Base-by-base conservation (phyloP, 2,113 vertebrate genomes). In the Peromyscus californicus region DNA sequence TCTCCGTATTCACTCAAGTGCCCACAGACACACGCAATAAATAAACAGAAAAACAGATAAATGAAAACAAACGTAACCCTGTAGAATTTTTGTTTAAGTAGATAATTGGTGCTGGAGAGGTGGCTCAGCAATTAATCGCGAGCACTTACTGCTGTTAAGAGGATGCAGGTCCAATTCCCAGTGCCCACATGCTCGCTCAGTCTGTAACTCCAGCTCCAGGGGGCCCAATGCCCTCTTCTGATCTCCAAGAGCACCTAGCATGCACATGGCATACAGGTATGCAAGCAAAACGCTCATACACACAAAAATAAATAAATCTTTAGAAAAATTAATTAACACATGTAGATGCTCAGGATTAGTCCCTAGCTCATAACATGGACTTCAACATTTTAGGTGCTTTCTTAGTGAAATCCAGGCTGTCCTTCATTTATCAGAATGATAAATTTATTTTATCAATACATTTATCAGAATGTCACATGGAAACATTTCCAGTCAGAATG, bases 351-450 rank as follows among this genome's bases (percentile, higher is more conserved):
- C 84, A 65, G 33, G 69, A 45, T 33, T 45, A 87, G 17, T 36
- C 42, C 16, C 45, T n/a, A 45, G 17, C 24, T 72, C 36, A 8
- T 59, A 70, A 39, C 24, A 67, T 12, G n/a, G 36, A 63, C 54
- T 48, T 76, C 72, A 85, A 79, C 61, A 96, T 86, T 89, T 39
- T 48, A 63, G 24, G 26, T 31, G 26, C 42, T 89, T 75, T 36
- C 67, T 31, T 48, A 48, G 29, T 51, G 33, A 85, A 70, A 79
- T 51, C 79, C 80, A 80, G 61, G 42, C 82, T 78, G 70, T 57
- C 45, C 87, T 90, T 89, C 78, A 91, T 91, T 85, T 82, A 89
- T 91, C 69, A 76, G 75, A 94, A 97, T 42, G 51, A 51, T 51
- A 51, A 51, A 51, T 51, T 51, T 51, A 51, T 51, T 51, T 51